phyloP scores from a whole-genome alignment of 2,888 invertebrate species.

The Tachina lurida region DNA sequence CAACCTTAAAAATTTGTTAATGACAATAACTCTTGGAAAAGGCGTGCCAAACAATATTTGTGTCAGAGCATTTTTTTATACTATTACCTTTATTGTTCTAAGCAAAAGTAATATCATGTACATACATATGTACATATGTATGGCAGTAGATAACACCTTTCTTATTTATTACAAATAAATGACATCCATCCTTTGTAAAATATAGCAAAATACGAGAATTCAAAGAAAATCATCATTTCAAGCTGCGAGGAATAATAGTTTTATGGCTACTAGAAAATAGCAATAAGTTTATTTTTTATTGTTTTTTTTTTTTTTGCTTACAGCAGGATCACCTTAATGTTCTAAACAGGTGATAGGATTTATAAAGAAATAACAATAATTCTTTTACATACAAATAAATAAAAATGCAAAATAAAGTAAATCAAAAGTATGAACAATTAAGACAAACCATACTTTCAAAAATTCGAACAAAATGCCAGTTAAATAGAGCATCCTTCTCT shows the following conservation, averaged over 20 bases:
- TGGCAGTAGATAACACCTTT: constrained; percentile 78
- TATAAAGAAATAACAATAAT: constrained; percentile 20
- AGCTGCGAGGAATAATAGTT: constrained; percentile 44
- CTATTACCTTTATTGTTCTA: background rate
- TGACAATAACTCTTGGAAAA: constrained; percentile 59
- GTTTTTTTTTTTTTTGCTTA: background rate
- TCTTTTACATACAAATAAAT: background rate
- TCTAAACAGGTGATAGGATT: constrained; percentile 65
- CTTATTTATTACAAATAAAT: constrained; percentile 80
- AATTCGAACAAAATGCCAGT: constrained; percentile 13
- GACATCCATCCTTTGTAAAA: constrained; percentile 75
- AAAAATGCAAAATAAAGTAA: constrained; percentile 31
- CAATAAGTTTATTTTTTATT: background rate
- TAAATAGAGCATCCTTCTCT: background rate
- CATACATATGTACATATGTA: background rate
- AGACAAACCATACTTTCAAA: constrained; percentile 2
- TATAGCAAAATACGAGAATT: constrained; percentile 6
- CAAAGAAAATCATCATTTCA: constrained; percentile 20
- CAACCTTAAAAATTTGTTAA: constrained; percentile 70
- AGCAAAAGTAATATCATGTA: constrained; percentile 6
- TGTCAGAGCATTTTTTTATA: constrained; percentile 71
- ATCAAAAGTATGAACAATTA: background rate
- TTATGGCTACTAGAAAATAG: constrained; percentile 36
- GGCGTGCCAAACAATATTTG: constrained; percentile 77
- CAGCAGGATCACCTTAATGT: constrained; percentile 32